phyloP scores from a whole-genome alignment of 2,888 invertebrate species.

The Tinea trinotella region DNA sequence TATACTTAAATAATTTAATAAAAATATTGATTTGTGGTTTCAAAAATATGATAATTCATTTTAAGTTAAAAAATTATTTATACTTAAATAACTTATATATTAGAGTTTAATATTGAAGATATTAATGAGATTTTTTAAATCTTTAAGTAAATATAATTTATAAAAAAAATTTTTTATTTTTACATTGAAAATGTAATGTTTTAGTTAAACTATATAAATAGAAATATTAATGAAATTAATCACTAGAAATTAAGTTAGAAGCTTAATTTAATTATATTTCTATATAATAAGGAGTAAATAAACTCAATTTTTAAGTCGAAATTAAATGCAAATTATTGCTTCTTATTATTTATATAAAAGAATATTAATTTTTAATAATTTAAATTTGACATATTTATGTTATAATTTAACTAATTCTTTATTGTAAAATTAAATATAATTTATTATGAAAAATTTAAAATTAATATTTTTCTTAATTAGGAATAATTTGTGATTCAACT shows the following conservation, averaged over 20 bases:
- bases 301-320: constrained; percentile 60
- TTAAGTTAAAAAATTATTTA: no score
- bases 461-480: constrained; percentile 74
- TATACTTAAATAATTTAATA: no score
- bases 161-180: constrained; percentile 61
- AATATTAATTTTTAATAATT: constrained; percentile 73
- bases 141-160: constrained; percentile 36
- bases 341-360: no score
- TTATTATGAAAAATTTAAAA: constrained; percentile 79
- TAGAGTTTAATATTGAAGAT: constrained; percentile 52
- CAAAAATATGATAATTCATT: no score
- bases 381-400: constrained; percentile 77
- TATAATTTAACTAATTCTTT: constrained; percentile 71
- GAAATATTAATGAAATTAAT: constrained; percentile 63
- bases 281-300: constrained; percentile 72
- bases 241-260: constrained; percentile 76
- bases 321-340: constrained; percentile 63
- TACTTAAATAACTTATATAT: constrained; percentile 49
- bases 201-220: constrained; percentile 76
- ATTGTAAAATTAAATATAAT: constrained; percentile 76
- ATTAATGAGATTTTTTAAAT: constrained; percentile 44
- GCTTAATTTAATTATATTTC: constrained; percentile 73
- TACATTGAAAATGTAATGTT: constrained; percentile 78
- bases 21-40: constrained; percentile 75
- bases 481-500: constrained; percentile 69